Evolutionary conservation across 2,797 vertebrate genomes (phyloP).

Genomic region (Megalops cyprinoides): DNA sequence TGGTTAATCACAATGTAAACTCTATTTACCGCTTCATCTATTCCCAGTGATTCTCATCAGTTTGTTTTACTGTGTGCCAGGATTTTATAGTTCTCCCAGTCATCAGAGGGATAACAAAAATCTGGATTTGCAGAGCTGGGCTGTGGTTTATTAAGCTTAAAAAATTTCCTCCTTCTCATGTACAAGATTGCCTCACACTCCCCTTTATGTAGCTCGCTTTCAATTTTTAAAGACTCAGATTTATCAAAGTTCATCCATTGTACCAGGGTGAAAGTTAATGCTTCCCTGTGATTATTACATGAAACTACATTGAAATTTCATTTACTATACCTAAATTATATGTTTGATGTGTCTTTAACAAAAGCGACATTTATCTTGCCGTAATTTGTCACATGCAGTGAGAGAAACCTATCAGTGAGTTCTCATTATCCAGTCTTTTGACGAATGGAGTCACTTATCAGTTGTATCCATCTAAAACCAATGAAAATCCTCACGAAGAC

Average conservation of each 20-base stretch:
- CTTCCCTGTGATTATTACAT: too few species aligned
- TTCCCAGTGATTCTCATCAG: conserved; percentile 23
- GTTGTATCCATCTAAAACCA: not conserved
- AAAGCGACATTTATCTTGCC: not conserved
- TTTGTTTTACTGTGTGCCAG: conserved; percentile 10
- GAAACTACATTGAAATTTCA: too few species aligned
- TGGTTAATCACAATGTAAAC: conserved; percentile 24
- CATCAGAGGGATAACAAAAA: conserved; percentile 4
- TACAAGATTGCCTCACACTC: not conserved
- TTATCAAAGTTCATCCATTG: not conserved
- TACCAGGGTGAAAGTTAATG: too few species aligned
- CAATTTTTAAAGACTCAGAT: conserved; percentile 3
- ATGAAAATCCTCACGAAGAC: not conserved
- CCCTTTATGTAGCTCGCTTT: too few species aligned
- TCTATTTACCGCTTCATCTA: conserved; percentile 23
- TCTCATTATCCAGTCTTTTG: conserved; percentile 13
- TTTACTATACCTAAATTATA: too few species aligned
- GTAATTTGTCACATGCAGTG: not conserved
- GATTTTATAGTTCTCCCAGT: conserved; percentile 15
- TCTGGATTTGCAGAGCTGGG: conserved; percentile 1
- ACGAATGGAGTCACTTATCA: not conserved
- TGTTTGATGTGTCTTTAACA: conserved; percentile 6
- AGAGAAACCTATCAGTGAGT: not conserved
- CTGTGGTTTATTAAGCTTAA: conserved; percentile 9
- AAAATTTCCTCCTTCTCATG: not conserved